These are phyloP conservation scores for Psylliodes chrysocephalus DNA, from an alignment of 2,888 invertebrate species.

Conservation along the genomic window DNA sequence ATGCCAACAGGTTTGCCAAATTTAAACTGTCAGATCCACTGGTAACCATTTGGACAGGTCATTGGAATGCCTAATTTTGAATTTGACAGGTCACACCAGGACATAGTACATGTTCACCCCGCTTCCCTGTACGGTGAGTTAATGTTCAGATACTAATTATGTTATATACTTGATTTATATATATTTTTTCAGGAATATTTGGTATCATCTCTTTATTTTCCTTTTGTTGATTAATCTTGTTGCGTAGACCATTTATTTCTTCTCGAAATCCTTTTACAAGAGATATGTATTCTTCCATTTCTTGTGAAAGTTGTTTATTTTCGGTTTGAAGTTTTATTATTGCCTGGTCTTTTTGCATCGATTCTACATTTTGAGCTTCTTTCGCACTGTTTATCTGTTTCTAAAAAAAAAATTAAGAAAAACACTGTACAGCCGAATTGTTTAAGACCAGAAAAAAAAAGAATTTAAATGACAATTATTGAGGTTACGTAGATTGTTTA, in stretches of 20 bases:
- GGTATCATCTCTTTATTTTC: neutral
- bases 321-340: constrained; percentile 62
- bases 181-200: neutral
- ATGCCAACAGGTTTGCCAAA: no score
- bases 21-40: no score
- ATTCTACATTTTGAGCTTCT: constrained; percentile 66
- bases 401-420: constrained; percentile 58
- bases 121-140: no score
- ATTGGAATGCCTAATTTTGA: no score
- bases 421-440: no score
- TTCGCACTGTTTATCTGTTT: constrained; percentile 67
- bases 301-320: constrained; percentile 51
- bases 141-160: no score
- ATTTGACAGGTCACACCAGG: no score
- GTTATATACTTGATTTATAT: neutral
- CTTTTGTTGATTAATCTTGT: constrained; percentile 43
- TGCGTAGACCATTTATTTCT: constrained; percentile 60
- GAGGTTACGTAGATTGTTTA: no score
- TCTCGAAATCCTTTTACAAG: constrained; percentile 67
- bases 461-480: no score
- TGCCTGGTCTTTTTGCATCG: constrained; percentile 66
- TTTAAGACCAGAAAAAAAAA: no score
- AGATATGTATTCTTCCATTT: constrained; percentile 65
- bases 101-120: no score
- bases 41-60: no score